phyloP scores from a whole-genome alignment of 2,888 invertebrate genomes.

The Luperina nickerlii region DNA sequence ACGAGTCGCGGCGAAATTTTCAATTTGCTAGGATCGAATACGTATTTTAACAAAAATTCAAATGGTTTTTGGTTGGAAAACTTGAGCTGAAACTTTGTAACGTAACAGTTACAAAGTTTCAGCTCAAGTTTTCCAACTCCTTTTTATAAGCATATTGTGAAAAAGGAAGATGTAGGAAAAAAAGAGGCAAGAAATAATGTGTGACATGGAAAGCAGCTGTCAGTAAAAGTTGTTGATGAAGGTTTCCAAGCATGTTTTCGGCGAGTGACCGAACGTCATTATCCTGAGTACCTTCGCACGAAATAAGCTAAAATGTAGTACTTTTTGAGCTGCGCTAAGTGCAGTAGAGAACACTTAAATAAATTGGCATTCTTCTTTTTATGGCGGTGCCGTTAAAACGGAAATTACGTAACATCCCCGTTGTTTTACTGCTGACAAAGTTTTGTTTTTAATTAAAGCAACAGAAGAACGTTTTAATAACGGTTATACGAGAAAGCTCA shows the following conservation, averaged over 20 bases:
- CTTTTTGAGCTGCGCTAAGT: slow-evolving; percentile 51
- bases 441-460: slow-evolving; percentile 57
- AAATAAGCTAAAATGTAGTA: slow-evolving; percentile 43
- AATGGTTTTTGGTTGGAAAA: too few relatives aligned
- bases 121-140: slow-evolving; percentile 13
- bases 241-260: neutral
- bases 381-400: slow-evolving; percentile 50
- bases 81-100: too few relatives aligned
- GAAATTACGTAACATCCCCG: slow-evolving; percentile 51
- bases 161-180: neutral
- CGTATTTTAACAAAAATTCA: slow-evolving; percentile 42
- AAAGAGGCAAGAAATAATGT: neutral
- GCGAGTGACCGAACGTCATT: slow-evolving; percentile 31
- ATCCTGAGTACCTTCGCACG: slow-evolving; percentile 26
- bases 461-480: slow-evolving; percentile 42
- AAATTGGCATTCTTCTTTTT: slow-evolving; percentile 63
- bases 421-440: slow-evolving; percentile 51
- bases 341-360: slow-evolving; percentile 54
- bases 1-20: slow-evolving; percentile 26
- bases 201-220: slow-evolving; percentile 6
- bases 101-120: slow-evolving; percentile 20
- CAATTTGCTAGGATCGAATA: slow-evolving; percentile 38
- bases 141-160: slow-evolving; percentile 16
- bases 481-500: slow-evolving; percentile 17
- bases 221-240: neutral